Conservation (phyloP, 2,888 invertebrate genomes). For the Lysandra coridon region DNA sequence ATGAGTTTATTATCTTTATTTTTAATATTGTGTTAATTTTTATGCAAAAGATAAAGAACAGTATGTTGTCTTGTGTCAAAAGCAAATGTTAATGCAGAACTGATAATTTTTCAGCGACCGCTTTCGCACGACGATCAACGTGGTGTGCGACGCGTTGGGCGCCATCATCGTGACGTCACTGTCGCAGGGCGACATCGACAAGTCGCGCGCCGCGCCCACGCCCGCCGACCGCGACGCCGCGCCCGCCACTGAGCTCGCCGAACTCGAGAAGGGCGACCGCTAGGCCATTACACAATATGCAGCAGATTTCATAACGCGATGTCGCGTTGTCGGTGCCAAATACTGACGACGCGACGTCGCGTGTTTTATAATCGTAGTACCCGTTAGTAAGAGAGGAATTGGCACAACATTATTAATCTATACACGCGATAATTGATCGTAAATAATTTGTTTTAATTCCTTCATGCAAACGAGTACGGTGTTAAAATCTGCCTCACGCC, state of each 20-base stretch:
- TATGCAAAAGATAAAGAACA: too few species aligned
- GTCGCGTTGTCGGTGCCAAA: not conserved
- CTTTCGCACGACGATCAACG: constrained; percentile 94
- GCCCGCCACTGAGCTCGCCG: constrained; percentile 84
- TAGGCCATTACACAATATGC: constrained; percentile 44
- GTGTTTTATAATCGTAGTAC: not conserved
- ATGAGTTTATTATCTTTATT: too few species aligned
- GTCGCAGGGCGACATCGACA: constrained; percentile 85
- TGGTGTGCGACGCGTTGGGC: constrained; percentile 96
- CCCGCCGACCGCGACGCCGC: constrained; percentile 70
- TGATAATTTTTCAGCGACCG: constrained; percentile 83
- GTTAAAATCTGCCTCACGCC: not conserved
- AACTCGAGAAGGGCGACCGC: constrained; percentile 78
- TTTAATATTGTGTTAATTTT: too few species aligned
- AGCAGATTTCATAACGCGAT: not conserved
- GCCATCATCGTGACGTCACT: constrained; percentile 94
- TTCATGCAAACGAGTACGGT: not conserved
- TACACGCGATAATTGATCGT: too few species aligned
- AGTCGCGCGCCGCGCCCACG: constrained; percentile 55
- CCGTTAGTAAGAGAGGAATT: not conserved
- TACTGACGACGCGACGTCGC: not conserved
- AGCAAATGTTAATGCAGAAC: too few species aligned
- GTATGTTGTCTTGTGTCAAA: too few species aligned
- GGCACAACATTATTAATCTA: not conserved
- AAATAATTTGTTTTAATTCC: not conserved